Conservation (phyloP, 1,140 invertebrate genomes). For the Achroia grisella region DNA sequence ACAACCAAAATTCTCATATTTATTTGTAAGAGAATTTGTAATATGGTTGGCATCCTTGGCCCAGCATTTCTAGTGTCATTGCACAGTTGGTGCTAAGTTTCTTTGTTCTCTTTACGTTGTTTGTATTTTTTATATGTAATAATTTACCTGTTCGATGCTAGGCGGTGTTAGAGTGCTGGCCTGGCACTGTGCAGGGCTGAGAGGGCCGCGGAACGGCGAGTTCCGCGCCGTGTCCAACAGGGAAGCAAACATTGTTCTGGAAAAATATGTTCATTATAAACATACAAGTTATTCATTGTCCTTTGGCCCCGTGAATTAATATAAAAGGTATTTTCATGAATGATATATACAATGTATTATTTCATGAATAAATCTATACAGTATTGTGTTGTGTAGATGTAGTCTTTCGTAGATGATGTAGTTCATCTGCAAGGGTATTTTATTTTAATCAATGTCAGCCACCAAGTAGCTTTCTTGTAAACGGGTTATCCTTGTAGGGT, state of each 20-base stretch:
- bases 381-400: not conserved
- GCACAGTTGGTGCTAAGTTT: too few relatives aligned
- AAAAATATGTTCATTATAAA: too few relatives aligned
- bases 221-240: constrained; percentile 82
- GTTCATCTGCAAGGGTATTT: not conserved
- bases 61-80: too few relatives aligned
- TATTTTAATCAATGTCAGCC: not conserved
- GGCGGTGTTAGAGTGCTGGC: constrained; percentile 39
- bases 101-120: too few relatives aligned
- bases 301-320: too few relatives aligned
- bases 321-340: not conserved
- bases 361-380: not conserved
- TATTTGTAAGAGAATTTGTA: too few relatives aligned
- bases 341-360: not conserved
- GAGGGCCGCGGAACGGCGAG: constrained; percentile 82
- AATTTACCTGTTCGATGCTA: constrained; percentile 31
- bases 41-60: too few relatives aligned
- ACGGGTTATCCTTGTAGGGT: too few relatives aligned
- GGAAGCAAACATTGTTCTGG: constrained; percentile 80
- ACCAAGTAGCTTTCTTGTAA: too few relatives aligned
- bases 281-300: too few relatives aligned
- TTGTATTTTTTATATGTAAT: not conserved
- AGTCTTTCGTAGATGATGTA: not conserved
- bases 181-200: constrained; percentile 78
- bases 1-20: too few relatives aligned